Evolutionary conservation across 1,140 invertebrate genomes (phyloP).

Genomic region (Acromyrmex charruanus): DNA sequence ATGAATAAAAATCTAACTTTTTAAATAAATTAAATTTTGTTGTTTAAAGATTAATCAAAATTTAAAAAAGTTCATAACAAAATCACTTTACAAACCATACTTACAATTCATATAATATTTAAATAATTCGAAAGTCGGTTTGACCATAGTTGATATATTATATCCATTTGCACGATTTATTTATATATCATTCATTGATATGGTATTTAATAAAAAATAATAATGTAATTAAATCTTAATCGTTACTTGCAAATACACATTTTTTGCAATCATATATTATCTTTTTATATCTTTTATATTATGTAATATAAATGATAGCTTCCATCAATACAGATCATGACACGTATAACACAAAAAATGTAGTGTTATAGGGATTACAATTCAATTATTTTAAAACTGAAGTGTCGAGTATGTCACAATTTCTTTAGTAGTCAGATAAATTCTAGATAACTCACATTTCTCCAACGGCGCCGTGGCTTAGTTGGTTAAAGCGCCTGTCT

Average conservation of each 20-base stretch:
- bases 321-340: not conserved
- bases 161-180: not conserved
- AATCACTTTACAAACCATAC: not conserved
- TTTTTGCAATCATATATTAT: not conserved
- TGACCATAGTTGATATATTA: not conserved
- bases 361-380: not conserved
- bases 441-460: not conserved
- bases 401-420: not conserved
- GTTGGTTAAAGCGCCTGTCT: conserved; percentile 89
- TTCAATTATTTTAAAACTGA: not conserved
- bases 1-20: not conserved
- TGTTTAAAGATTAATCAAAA: not conserved
- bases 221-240: not conserved
- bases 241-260: not conserved
- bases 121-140: not conserved
- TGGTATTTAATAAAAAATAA: conserved; percentile 13
- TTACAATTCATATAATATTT: not conserved
- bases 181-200: not conserved
- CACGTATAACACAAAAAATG: too few species aligned
- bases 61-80: not conserved
- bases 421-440: not conserved
- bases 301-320: not conserved
- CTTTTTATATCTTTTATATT: not conserved
- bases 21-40: too few species aligned
- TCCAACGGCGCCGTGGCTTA: conserved; percentile 87